Evolutionary conservation across 2,113 vertebrate species (phyloP), one percentile per base, ranked within the genome.

Genomic region (Bufo bufo): DNA sequence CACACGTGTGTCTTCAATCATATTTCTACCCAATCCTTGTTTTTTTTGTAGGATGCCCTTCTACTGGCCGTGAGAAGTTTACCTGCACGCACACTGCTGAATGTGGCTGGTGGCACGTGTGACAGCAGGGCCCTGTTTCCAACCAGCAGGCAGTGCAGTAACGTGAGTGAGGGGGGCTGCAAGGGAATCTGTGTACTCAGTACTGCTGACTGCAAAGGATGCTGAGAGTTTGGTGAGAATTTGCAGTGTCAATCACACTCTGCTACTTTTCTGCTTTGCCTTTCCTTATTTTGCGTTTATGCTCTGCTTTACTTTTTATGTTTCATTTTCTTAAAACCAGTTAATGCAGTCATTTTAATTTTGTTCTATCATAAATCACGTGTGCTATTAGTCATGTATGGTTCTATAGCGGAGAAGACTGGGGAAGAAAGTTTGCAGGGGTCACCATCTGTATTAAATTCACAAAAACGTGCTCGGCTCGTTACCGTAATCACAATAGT

Each of bases 11-110:
- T 23, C 58, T 58, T 7, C 10, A 17, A 43, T 82, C 7, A 7
- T 54, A 20, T 13, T 78, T 20, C 23, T 33, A 17, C 9, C 6
- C 23, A 49, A 17, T 84, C n/a, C 23, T 33, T 82, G 14, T 88
- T 33, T 82, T 12, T 88, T 66, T 89, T 87, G 65, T 91, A 99
- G 98, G 97, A 98, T 77, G 96, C 95, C 63, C 94, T 99, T 93
- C 87, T 96, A 90, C 93, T 99, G 90, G 97, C 97, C 0, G 87
- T 99, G 90, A 98, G 98, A 94, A 99, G 98, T 61, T 95, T 99
- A 43, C 98, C 98, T 0, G 90, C 96, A 0, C 94, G 96, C 90
- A 97, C 96, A 0, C 93, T 97, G 91, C 91, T 99, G 91, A 99
- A 99, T 91, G 17, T 99, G 0, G 94, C 95, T 10, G 87, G 93